Conservation (phyloP, 2,888 invertebrate species). For the Petrophora chlorosata region DNA sequence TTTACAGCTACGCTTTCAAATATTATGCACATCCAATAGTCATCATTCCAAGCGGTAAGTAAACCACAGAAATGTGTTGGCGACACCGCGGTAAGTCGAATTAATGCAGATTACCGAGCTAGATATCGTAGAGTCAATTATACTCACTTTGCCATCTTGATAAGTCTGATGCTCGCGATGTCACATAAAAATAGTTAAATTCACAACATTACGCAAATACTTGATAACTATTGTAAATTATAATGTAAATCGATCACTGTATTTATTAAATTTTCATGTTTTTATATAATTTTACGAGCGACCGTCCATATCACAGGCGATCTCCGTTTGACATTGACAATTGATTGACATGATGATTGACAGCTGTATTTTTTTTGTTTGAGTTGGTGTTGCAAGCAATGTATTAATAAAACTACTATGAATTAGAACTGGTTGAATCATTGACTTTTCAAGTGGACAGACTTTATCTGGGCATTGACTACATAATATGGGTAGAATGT, state of each 20-base stretch:
- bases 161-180: conserved; percentile 32
- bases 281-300: conserved; percentile 16
- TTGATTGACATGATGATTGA: neutral
- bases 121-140: conserved; percentile 36
- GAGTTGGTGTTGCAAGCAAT: too few relatives aligned
- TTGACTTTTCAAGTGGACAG: too few relatives aligned
- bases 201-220: conserved; percentile 48
- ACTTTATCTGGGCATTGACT: too few relatives aligned
- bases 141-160: conserved; percentile 77
- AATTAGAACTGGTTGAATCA: too few relatives aligned
- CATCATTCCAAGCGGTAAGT: neutral
- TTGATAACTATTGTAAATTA: neutral
- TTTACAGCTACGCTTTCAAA: conserved; percentile 1
- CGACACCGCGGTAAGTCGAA: conserved; percentile 14
- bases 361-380: conserved; percentile 9
- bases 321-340: conserved; percentile 12
- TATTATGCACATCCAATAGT: neutral
- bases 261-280: conserved; percentile 23
- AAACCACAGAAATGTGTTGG: conserved; percentile 30
- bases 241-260: conserved; percentile 8
- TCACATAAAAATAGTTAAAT: conserved; percentile 30
- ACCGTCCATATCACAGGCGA: neutral
- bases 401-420: too few relatives aligned
- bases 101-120: conserved; percentile 2
- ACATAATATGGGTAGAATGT: too few relatives aligned